Conservation (phyloP, 2,113 vertebrate species). For the Gallinago undulata region DNA sequence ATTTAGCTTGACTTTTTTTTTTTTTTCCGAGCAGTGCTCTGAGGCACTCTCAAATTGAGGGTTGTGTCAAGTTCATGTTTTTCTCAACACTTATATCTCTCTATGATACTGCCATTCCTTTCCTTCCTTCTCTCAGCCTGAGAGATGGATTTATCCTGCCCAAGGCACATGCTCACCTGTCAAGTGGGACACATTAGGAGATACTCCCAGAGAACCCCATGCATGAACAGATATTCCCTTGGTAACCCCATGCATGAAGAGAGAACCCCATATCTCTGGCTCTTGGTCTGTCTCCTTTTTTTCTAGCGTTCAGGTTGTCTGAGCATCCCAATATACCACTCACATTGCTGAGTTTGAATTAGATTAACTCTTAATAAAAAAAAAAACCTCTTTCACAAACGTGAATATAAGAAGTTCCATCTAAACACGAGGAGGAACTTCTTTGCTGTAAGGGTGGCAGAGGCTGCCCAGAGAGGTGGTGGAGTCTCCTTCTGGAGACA, state of each 20-base stretch:
- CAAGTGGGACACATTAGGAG: not conserved
- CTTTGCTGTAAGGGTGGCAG: too few relatives aligned
- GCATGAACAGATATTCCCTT: not conserved
- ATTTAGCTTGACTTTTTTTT: not conserved
- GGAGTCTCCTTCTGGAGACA: too few relatives aligned
- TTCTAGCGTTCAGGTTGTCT: not conserved
- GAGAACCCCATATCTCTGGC: not conserved
- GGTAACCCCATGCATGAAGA: not conserved
- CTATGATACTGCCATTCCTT: not conserved
- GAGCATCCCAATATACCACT: not conserved
- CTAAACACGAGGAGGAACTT: too few relatives aligned
- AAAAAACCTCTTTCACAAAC: too few relatives aligned
- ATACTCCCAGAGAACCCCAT: not conserved
- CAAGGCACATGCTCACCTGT: rapidly evolving
- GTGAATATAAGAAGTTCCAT: too few relatives aligned
- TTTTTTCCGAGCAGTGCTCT: not conserved
- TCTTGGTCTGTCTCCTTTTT: not conserved
- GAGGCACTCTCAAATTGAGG: not conserved
- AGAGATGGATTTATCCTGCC: not conserved
- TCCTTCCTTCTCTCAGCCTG: not conserved
- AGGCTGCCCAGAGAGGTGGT: too few relatives aligned
- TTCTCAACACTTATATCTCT: not conserved
- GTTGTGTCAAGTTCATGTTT: not conserved
- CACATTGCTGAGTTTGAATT: not conserved
- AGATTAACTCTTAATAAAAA: not conserved